Percentiles rank a stretch among this genome's conserved stretches.
phyloP scores from a whole-genome alignment of 2,113 vertebrate species.

The Hippocampus comes region DNA sequence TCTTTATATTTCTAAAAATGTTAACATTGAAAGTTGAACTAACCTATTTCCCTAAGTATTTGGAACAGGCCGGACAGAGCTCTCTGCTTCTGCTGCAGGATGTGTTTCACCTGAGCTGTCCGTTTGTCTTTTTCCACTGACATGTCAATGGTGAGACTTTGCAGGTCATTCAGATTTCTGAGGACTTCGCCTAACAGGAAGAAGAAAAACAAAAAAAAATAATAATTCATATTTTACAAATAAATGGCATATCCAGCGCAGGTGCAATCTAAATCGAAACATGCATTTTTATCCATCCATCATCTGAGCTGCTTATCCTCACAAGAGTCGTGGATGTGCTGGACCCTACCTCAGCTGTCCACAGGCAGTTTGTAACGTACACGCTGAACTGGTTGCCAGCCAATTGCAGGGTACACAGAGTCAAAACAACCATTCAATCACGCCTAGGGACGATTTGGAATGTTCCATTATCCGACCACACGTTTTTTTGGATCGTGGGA shows the following conservation, averaged over 20 bases:
- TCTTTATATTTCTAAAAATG: neutral
- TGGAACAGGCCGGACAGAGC: constrained; percentile 93
- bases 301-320: no score
- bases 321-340: no score
- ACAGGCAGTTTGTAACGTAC: no score
- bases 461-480: no score
- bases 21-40: neutral
- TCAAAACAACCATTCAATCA: no score
- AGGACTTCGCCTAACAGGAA: constrained; percentile 79
- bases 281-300: neutral
- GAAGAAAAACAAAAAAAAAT: neutral
- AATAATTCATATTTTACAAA: no score
- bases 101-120: constrained; percentile 86
- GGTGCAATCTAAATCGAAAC: neutral
- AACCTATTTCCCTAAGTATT: constrained; percentile 77
- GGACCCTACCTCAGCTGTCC: no score
- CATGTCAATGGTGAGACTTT: constrained; percentile 77
- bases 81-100: constrained; percentile 92
- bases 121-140: constrained; percentile 86
- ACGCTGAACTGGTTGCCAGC: no score
- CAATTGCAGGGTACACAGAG: no score
- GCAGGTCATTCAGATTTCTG: constrained; percentile 79
- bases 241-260: neutral
- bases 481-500: no score
- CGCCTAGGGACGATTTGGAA: no score